Percentiles rank a stretch among this genome's conserved stretches.
Conservation (phyloP, 2,113 vertebrate genomes). For the Excalfactoria chinensis region DNA sequence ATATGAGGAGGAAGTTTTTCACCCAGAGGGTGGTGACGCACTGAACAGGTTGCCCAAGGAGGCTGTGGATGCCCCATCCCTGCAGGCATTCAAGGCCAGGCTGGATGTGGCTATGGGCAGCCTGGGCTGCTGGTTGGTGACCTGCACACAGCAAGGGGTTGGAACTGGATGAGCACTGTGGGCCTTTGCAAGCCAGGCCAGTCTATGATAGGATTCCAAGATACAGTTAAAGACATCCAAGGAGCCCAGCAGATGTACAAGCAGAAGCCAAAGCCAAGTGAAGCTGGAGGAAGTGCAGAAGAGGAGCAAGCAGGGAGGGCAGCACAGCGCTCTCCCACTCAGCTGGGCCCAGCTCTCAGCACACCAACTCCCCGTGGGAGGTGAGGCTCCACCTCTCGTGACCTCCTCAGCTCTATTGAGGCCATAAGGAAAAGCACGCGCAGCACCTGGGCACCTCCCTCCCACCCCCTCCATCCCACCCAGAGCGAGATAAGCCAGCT, state of each 20-base stretch:
- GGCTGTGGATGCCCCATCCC: too few species aligned
- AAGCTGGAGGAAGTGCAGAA: neutral
- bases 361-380: neutral
- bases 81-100: too few species aligned
- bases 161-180: too few species aligned
- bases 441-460: neutral
- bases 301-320: neutral
- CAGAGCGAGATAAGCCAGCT: neutral
- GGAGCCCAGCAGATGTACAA: neutral
- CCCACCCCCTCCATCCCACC: neutral
- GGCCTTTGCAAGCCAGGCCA: too few species aligned
- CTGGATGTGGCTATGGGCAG: too few species aligned
- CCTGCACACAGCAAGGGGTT: too few species aligned
- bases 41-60: too few species aligned
- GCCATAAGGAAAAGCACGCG: neutral
- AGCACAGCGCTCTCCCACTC: accelerated
- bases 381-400: neutral
- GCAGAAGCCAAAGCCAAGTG: neutral
- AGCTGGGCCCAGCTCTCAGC: accelerated
- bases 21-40: too few species aligned
- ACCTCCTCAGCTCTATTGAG: neutral
- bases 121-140: too few species aligned
- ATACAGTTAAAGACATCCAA: neutral
- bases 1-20: too few species aligned
- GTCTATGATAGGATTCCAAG: too few species aligned